Base-by-base conservation (phyloP, 2,113 vertebrate species). In the Brachypteracias leptosomus region DNA sequence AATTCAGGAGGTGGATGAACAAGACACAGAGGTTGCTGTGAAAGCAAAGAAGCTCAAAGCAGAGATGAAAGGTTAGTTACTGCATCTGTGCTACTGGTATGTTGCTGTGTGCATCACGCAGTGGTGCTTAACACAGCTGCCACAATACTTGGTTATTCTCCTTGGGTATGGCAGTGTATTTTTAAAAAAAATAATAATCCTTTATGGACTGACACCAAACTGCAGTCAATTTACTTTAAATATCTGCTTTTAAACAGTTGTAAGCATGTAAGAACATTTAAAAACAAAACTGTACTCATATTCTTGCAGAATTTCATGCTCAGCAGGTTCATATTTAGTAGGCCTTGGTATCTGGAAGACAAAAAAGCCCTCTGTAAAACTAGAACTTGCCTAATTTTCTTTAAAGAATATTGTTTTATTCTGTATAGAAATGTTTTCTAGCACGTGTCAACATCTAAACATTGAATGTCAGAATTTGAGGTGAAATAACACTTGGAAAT, bases 41-140 rank as follows among this genome's bases (percentile, higher is more conserved):
- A 99, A 99, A 97, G 98, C 98, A 20, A 99, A 99, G 97, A 99
- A 98, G 85, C 96, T 98, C 80, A 93, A 96, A 70, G 92, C 77
- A 83, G 98, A 98, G 95, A 85, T 96, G 89, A 97, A 98, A 98
- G 98, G 98, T 98, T 72, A 71, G 96, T 96, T 83, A 17, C 44
- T 89, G 26, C 36, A 47, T 63, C n/a, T 70, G 42, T 93, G 44
- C 44, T 79, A 61, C 55, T 94, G 62, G 28, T 46, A 8, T 55
- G 51, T 86, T 3, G 3, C 51, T 62, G 11, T 51, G 46, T 72
- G 31, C 22, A 25, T 55, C 0, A 0, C 77, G 66, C 38, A n/a
- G 16, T 44, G 40, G 17, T 21, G 36, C 22, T 76, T 75, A 61
- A 73, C 22, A 4, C 19, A 81, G 65, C 29, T 58, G 35, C n/a